phyloP scores from a whole-genome alignment of 2,888 invertebrate species.

The Acrocyrtus sp. region DNA sequence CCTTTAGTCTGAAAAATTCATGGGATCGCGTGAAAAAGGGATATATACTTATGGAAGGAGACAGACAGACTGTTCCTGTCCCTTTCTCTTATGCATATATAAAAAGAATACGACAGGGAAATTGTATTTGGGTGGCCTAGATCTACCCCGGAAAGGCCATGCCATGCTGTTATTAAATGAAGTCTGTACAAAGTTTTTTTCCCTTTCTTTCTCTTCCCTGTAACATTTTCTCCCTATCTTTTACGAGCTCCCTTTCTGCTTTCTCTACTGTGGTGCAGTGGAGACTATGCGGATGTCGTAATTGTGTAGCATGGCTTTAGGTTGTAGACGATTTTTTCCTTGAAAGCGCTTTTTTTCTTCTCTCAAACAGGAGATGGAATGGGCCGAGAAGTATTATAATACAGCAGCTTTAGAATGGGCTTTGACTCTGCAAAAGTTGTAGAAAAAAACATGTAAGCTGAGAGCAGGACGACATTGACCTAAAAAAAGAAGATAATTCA shows the following conservation, averaged over 20 bases:
- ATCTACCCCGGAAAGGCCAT: conserved; percentile 37
- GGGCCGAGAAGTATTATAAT: too few relatives aligned
- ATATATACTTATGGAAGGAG: not conserved
- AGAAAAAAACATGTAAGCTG: too few relatives aligned
- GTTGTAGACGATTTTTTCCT: not conserved
- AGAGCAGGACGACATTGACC: conserved; percentile 45
- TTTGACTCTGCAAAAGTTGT: too few relatives aligned
- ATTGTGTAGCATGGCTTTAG: not conserved
- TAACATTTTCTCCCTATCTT: conserved; percentile 4
- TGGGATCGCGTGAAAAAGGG: not conserved
- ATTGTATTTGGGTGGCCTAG: conserved; percentile 35
- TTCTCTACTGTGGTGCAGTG: too few relatives aligned
- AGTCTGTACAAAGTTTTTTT: conserved; percentile 5
- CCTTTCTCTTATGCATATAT: not conserved
- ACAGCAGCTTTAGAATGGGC: too few relatives aligned
- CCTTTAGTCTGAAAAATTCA: not conserved
- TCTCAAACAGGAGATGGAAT: too few relatives aligned
- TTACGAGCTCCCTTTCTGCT: too few relatives aligned
- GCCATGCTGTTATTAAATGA: conserved; percentile 22
- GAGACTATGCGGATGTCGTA: too few relatives aligned
- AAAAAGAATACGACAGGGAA: too few relatives aligned
- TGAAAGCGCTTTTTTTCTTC: too few relatives aligned
- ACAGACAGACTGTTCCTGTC: not conserved
- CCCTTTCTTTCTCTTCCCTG: not conserved
- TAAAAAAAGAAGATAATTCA: conserved; percentile 34